These are phyloP conservation scores for Clarias laeviceps DNA, from an alignment of 2,797 vertebrate species.

Conservation along the genomic window DNA sequence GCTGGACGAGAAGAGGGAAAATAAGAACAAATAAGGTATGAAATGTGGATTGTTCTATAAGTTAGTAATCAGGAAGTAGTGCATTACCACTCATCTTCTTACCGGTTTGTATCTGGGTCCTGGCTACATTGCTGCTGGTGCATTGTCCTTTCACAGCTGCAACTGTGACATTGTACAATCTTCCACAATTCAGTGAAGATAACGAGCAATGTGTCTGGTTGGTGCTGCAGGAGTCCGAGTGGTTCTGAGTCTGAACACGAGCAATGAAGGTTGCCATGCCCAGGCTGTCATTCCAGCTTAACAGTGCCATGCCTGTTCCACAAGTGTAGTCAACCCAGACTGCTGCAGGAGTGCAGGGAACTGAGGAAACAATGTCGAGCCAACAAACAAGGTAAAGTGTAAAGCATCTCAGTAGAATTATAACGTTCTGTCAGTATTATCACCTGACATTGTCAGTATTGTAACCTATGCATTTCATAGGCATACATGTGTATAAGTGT, in stretches of 20 bases:
- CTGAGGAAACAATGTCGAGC: constrained; percentile 55
- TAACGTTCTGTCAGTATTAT: no score
- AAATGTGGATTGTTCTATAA: background rate
- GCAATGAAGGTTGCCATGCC: constrained; percentile 64
- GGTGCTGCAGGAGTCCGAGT: constrained; percentile 59
- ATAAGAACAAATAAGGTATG: background rate
- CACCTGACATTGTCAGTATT: no score
- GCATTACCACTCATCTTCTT: background rate
- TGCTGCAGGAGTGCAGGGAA: constrained; percentile 70
- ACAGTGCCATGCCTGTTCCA: constrained; percentile 55
- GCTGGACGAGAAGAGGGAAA: constrained; percentile 61
- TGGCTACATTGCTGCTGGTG: constrained; percentile 68
- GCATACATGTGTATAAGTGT: no score
- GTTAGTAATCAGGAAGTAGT: background rate
- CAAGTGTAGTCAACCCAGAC: constrained; percentile 66
- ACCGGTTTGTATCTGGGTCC: constrained; percentile 69
- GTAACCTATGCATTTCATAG: no score
- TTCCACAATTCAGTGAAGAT: constrained; percentile 67
- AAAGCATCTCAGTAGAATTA: no score
- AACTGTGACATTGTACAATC: constrained; percentile 66
- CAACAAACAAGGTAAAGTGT: background rate
- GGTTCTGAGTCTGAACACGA: constrained; percentile 41
- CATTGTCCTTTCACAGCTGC: constrained; percentile 66
- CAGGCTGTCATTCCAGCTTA: constrained; percentile 72
- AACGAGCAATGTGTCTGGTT: constrained; percentile 65